These are phyloP conservation scores for Brachionus plicatilis DNA, from an alignment of 1,140 invertebrate genomes.

Conservation along the genomic window DNA sequence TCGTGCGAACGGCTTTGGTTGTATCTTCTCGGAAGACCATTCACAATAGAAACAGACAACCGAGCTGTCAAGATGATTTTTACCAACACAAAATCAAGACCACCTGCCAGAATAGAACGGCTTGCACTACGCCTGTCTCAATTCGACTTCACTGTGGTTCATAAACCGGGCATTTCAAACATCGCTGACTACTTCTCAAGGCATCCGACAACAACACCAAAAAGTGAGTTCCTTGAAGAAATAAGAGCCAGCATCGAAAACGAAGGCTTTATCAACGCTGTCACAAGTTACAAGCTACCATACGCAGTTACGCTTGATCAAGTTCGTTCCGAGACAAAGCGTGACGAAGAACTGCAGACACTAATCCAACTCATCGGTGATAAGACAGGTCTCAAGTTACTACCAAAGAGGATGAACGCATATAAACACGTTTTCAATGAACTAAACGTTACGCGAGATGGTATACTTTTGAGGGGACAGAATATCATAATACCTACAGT, in stretches of 20 bases:
- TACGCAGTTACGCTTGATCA: neutral
- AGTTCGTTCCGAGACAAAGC: neutral
- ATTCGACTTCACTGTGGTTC: neutral
- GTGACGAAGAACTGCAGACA: neutral
- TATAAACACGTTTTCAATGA: neutral
- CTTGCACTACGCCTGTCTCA: neutral
- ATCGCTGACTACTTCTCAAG: neutral
- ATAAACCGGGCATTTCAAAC: neutral
- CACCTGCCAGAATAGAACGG: neutral
- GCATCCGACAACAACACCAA: neutral
- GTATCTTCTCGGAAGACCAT: conserved; percentile 12
- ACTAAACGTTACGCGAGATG: neutral
- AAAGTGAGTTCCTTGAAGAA: neutral
- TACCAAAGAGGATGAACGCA: neutral
- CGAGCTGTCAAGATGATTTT: neutral
- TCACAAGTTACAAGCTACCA: neutral
- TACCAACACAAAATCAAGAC: neutral
- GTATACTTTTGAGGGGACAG: neutral
- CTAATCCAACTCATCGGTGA: neutral
- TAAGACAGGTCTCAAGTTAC: neutral
- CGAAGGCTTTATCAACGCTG: neutral
- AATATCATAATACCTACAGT: neutral
- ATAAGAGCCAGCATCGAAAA: neutral
- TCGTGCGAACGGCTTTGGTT: neutral
- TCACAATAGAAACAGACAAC: neutral